Evolutionary conservation across 2,888 invertebrate genomes (phyloP).

Genomic region (Heliconius cydno): DNA sequence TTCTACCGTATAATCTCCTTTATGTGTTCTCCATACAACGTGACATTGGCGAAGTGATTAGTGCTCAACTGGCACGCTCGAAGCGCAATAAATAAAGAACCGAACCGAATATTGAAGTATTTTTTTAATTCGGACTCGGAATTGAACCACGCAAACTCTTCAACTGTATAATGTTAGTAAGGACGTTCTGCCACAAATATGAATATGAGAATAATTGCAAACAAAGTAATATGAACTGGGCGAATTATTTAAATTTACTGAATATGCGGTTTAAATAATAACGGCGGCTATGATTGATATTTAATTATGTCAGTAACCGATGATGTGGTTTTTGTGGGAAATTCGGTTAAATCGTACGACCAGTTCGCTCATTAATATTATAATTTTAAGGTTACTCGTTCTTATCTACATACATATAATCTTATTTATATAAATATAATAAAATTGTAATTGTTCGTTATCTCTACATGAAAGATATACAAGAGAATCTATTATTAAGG

Average conservation of each 20-base stretch:
- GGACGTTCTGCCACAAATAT: neutral
- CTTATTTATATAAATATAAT: neutral
- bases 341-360: conserved; percentile 9
- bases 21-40: too few relatives aligned
- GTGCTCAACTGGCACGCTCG: too few relatives aligned
- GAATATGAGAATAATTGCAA: neutral
- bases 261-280: neutral
- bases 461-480: too few relatives aligned
- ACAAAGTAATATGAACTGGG: neutral
- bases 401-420: neutral
- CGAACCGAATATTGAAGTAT: too few relatives aligned
- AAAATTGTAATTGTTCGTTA: neutral
- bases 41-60: too few relatives aligned
- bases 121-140: too few relatives aligned
- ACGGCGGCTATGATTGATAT: neutral
- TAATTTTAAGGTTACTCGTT: too few relatives aligned
- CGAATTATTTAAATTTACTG: neutral
- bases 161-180: neutral
- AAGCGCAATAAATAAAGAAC: too few relatives aligned
- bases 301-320: neutral
- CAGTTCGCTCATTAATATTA: neutral
- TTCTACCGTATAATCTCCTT: too few relatives aligned
- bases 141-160: neutral
- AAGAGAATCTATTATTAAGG: too few relatives aligned
- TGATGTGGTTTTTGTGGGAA: neutral